Evolutionary conservation across 1,140 invertebrate species (phyloP), one percentile per base, ranked within the genome.

Genomic region (Trypoxylus dichotomus): DNA sequence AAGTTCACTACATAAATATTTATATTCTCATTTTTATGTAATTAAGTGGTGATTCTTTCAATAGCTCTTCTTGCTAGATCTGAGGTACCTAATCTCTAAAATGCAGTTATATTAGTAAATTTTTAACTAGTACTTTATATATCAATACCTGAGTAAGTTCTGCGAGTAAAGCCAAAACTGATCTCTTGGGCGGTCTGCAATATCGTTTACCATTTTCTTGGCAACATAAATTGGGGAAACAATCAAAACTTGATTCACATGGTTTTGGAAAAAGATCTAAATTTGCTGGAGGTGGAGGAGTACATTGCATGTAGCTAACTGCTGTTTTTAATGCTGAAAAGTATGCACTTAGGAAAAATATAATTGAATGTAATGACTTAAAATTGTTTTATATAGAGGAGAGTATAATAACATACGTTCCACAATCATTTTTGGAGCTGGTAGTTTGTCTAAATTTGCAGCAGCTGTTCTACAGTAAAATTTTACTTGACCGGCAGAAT

Each of bases 191-290:
- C 5, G 92, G 92, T 43, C 92, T 87, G 80, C 93, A 93, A 76
- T 91, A 88, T 80, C 91, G 91, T 77, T 89, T 90, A 1, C 90
- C 91, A 41, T 80, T 80, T 85, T 94, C 93, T 81, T 93, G 92
- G 74, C 93, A 94, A 83, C 92, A 94, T 43, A 94, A 86, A 84
- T 93, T 93, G 1, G 93, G 93, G 82, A 93, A 92, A 85, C 93
- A 94, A 84, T 93, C 92, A 8, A 93, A 85, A 13, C 90, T 90
- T 3, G 89, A 90, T 76, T 89, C 90, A 82, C 93, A 94, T 11
- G 88, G 84, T 81, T 91, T 89, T 3, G 92, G 91, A 83, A 93
- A 92, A 42, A 92, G 80, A 84, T 93, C 92, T 63, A 91, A 87
- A 47, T 89, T 83, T 29, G 88, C 85, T 32, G 90, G 89, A 2